Evolutionary conservation across 1,140 invertebrate genomes (phyloP).

Genomic region (Caerostris extrusa): DNA sequence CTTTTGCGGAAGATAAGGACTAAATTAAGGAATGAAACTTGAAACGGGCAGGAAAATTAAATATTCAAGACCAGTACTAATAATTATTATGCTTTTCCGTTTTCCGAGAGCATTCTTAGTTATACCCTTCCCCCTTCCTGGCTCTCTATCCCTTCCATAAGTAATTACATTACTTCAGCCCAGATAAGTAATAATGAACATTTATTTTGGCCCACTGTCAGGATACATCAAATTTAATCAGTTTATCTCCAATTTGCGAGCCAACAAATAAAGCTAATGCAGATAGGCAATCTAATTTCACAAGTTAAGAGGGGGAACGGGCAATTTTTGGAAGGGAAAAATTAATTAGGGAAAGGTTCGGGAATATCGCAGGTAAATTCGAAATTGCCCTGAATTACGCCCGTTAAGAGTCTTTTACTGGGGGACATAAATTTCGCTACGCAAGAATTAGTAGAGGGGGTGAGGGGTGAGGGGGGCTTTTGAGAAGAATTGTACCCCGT

Average conservation of each 20-base stretch:
- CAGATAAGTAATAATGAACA: slow-evolving; percentile 77
- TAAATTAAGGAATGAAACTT: slow-evolving; percentile 69
- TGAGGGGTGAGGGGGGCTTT: slow-evolving; percentile 21
- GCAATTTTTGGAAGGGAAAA: slow-evolving; percentile 75
- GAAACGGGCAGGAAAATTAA: slow-evolving; percentile 73
- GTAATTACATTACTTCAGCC: slow-evolving; percentile 69
- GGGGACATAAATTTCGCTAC: slow-evolving; percentile 61
- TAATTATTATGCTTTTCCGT: slow-evolving; percentile 71
- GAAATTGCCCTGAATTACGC: slow-evolving; percentile 65
- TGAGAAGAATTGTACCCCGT: background rate
- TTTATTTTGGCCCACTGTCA: slow-evolving; percentile 74
- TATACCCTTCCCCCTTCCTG: background rate
- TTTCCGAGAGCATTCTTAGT: slow-evolving; percentile 30
- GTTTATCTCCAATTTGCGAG: slow-evolving; percentile 76
- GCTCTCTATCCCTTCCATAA: background rate
- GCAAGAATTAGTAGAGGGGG: slow-evolving; percentile 53
- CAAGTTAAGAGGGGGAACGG: slow-evolving; percentile 62
- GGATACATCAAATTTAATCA: slow-evolving; percentile 76
- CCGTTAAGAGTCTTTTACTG: slow-evolving; percentile 64
- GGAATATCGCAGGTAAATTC: slow-evolving; percentile 69
- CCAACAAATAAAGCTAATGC: slow-evolving; percentile 75
- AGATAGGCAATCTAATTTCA: slow-evolving; percentile 74
- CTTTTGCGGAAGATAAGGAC: slow-evolving; percentile 57
- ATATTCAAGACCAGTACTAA: slow-evolving; percentile 76
- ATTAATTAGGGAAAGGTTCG: slow-evolving; percentile 66